phyloP scores from a whole-genome alignment of 2,888 invertebrate genomes.

The Mactromeris polynyma region DNA sequence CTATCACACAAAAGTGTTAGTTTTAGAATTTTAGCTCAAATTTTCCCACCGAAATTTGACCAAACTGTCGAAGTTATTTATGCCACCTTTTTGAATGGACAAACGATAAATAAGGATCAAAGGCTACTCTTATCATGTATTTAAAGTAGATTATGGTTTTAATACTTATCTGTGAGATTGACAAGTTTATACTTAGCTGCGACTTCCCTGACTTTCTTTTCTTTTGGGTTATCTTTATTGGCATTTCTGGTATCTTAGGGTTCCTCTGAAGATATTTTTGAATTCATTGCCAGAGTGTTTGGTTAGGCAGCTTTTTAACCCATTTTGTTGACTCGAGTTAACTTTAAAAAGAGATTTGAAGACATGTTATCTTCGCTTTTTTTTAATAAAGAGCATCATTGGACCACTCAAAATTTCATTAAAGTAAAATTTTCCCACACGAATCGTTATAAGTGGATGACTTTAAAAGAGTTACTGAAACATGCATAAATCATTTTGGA shows the following conservation, averaged over 20 bases:
- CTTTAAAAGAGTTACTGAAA: too few species aligned
- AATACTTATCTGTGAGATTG: slow-evolving; percentile 44
- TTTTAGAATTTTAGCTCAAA: slow-evolving; percentile 5
- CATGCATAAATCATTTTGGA: too few species aligned
- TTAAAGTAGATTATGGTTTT: slow-evolving; percentile 47
- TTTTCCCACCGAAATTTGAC: slow-evolving; percentile 18
- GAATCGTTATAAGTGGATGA: too few species aligned
- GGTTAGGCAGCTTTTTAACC: not conserved
- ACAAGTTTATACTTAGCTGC: slow-evolving; percentile 37
- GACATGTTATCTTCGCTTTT: not conserved
- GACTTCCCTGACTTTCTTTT: not conserved
- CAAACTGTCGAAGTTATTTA: slow-evolving; percentile 20
- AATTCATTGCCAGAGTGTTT: not conserved
- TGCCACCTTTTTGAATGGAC: slow-evolving; percentile 26
- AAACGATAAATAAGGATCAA: slow-evolving; percentile 26
- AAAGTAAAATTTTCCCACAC: too few species aligned
- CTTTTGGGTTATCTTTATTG: slow-evolving; percentile 14
- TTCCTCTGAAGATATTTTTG: not conserved
- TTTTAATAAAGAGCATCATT: not conserved
- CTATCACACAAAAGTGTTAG: slow-evolving; percentile 11
- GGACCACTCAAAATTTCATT: not conserved
- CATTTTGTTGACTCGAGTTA: not conserved
- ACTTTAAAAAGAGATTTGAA: not conserved
- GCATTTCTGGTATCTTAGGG: slow-evolving; percentile 12
- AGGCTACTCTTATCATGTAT: slow-evolving; percentile 35